A percentile compares a stretch with the other conserved stretches of the same genome.
Evolutionary conservation across 2,888 invertebrate genomes (phyloP).

Genomic region (Neoaliturus tenellus): DNA sequence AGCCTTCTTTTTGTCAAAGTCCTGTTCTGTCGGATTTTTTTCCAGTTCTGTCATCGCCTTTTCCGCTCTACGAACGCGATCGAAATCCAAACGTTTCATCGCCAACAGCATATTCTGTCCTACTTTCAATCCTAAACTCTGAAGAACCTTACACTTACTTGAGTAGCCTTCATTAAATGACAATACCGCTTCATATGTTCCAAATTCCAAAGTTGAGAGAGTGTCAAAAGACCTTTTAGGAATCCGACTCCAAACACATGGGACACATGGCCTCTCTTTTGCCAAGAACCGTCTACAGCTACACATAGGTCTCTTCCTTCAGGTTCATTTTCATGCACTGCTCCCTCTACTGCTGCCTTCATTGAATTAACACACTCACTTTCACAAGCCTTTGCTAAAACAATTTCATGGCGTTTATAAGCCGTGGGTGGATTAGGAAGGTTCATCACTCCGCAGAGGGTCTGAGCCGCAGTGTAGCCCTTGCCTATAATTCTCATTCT

Average conservation of each 20-base stretch:
- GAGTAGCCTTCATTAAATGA: slow-evolving; percentile 49
- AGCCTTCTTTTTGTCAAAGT: slow-evolving; percentile 40
- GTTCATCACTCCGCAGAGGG: slow-evolving; percentile 37
- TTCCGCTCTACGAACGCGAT: slow-evolving; percentile 31
- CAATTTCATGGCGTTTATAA: slow-evolving; percentile 1
- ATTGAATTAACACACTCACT: slow-evolving; percentile 27
- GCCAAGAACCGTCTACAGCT: slow-evolving; percentile 18
- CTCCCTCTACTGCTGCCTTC: slow-evolving; percentile 10
- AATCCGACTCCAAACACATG: neutral
- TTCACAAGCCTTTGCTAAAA: slow-evolving; percentile 34
- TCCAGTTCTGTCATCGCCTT: slow-evolving; percentile 31
- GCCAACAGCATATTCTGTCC: slow-evolving; percentile 18
- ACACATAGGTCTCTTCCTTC: slow-evolving; percentile 32
- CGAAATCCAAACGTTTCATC: slow-evolving; percentile 43
- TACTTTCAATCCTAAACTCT: slow-evolving; percentile 17
- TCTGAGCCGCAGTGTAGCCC: slow-evolving; percentile 37
- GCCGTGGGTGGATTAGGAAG: slow-evolving; percentile 31
- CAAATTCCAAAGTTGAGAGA: slow-evolving; percentile 37
- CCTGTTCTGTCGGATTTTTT: slow-evolving; percentile 48
- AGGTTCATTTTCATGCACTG: slow-evolving; percentile 25
- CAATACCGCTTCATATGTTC: neutral
- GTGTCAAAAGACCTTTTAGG: slow-evolving; percentile 24
- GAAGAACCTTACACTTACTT: neutral
- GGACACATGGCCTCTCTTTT: slow-evolving; percentile 9
- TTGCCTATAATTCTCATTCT: slow-evolving; percentile 30